Evolutionary conservation across 2,888 invertebrate species (phyloP).

Genomic region (Dasypogon diadema): DNA sequence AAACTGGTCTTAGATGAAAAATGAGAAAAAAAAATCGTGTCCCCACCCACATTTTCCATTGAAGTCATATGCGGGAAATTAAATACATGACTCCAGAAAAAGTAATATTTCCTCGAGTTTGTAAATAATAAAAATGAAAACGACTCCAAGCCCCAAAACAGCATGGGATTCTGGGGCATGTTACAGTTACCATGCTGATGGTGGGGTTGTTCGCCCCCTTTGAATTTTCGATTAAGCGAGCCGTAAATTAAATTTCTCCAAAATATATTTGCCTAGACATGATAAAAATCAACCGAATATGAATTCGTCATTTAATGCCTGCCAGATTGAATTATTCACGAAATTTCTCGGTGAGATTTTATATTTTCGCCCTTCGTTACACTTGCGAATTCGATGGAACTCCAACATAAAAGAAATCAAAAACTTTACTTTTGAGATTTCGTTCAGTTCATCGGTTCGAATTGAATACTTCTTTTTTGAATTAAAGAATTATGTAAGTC

Average conservation of each 20-base stretch:
- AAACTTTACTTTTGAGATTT: no score
- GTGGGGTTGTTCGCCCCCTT: no score
- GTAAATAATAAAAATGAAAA: constrained; percentile 9
- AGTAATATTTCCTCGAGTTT: neutral
- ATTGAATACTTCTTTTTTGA: no score
- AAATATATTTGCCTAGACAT: neutral
- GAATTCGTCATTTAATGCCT: neutral
- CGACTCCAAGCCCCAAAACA: no score
- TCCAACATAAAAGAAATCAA: no score
- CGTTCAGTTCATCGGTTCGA: no score
- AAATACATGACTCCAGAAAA: neutral
- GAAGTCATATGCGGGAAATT: neutral
- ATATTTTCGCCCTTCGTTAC: neutral
- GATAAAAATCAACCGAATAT: constrained; percentile 6
- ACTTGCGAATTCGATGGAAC: no score
- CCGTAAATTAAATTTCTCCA: neutral
- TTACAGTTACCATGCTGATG: no score
- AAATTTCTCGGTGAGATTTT: neutral
- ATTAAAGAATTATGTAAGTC: no score
- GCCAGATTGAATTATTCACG: constrained; percentile 2
- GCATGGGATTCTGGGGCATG: no score
- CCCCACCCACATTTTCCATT: neutral
- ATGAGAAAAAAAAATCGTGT: neutral
- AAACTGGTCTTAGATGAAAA: neutral
- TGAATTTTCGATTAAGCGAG: neutral